A percentile compares a stretch with the other conserved stretches of the same genome.
These are phyloP conservation scores for Steinernema feltiae DNA, from an alignment of 1,140 invertebrate species.

Conservation along the genomic window DNA sequence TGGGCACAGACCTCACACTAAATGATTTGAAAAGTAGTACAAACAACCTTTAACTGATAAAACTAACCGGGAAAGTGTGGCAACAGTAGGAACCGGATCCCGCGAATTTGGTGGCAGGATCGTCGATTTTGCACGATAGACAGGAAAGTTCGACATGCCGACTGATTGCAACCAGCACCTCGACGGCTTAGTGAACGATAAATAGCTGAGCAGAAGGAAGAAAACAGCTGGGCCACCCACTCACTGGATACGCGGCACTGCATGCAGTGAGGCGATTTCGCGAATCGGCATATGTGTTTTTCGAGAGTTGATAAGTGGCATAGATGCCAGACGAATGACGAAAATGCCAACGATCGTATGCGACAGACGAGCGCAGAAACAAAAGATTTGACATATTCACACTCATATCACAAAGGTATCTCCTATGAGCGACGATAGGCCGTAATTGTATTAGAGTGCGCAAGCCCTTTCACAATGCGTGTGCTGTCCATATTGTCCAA, in stretches of 20 bases:
- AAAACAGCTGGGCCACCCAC: slow-evolving; percentile 13
- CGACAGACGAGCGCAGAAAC: neutral
- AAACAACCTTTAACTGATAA: no score
- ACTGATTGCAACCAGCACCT: neutral
- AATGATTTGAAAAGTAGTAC: no score
- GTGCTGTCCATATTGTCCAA: no score
- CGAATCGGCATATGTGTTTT: slow-evolving; percentile 12
- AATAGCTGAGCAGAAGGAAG: neutral
- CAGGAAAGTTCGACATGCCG: slow-evolving; percentile 7
- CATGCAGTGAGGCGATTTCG: slow-evolving; percentile 4
- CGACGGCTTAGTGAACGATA: neutral
- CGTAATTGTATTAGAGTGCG: no score
- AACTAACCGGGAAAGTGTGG: slow-evolving; percentile 36
- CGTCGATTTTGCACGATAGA: neutral
- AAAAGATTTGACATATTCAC: neutral
- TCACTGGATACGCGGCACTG: neutral
- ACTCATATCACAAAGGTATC: neutral
- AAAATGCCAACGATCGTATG: neutral
- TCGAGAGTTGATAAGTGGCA: neutral
- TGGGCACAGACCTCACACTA: slow-evolving; percentile 47
- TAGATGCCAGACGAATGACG: neutral
- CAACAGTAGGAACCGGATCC: slow-evolving; percentile 18
- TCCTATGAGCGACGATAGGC: no score
- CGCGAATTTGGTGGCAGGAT: neutral
- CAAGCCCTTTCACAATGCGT: no score